Base-by-base conservation (phyloP, 2,888 invertebrate species). In the Epistrophe grossulariae region DNA sequence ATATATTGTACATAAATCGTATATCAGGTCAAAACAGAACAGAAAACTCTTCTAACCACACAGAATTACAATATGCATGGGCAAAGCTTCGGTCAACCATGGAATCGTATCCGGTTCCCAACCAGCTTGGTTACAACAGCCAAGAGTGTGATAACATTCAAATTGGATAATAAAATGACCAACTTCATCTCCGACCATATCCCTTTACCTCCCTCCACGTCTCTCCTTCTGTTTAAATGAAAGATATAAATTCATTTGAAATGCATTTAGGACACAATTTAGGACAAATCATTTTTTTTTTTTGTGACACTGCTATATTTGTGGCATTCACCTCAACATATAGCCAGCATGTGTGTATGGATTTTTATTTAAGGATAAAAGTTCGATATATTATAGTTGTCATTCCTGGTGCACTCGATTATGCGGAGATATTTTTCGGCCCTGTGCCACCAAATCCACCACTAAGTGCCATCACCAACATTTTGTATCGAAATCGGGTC, bases 361-460 rank as follows among this genome's bases (percentile, higher is more conserved):
- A 24, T 68, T 50, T 50, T 59, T 73, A 78, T 84, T 72, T 79
- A 24, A 60, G 40, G 50, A 59, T 28, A 59, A 59, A 35, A 0
- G 17, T 17, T 35, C 50, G 71, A 80, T 77, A 77, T 76, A 66
- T 74, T 74, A 70, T 59, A 13, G 28, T 9, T 55, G 55, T 55
- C 31, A 55, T 15, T 55, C 8, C 31, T 28, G 31, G 31, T 6
- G 15, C 74, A 68, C 11, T 50, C 76, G 72, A 81, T 84, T 77
- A 77, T 85, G 84, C 84, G 24, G 80, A 78, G 78, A 73, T 84
- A 79, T 79, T 84, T 79, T 80, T 77, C 55, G 80, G 52, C 71
- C 43, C 43, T 31, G 71, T 64, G 68, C 66, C 60, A 73, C 66
- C 64, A 43, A 62, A 43, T 62, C 62, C 43, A 40, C 60, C 38